These are phyloP conservation scores for Serripes groenlandicus DNA, from an alignment of 2,888 invertebrate species.

Conservation along the genomic window DNA sequence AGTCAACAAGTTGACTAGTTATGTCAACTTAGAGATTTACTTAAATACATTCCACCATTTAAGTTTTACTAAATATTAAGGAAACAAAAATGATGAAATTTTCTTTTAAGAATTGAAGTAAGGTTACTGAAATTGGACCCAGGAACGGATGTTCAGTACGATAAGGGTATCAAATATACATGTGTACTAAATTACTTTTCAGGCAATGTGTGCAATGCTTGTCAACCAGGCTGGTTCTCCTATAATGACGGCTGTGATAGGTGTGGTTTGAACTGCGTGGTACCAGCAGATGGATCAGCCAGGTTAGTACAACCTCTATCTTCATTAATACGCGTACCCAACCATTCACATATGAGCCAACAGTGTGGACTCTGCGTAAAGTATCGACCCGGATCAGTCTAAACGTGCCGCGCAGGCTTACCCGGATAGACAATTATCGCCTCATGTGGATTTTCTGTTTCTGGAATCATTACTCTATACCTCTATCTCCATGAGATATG, in stretches of 20 bases:
- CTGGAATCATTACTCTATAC: too few relatives aligned
- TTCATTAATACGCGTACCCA: too few relatives aligned
- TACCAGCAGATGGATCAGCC: conserved; percentile 20
- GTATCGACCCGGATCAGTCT: too few relatives aligned
- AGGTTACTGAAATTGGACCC: not conserved
- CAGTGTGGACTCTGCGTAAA: too few relatives aligned
- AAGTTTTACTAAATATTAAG: not conserved
- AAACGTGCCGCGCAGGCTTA: too few relatives aligned
- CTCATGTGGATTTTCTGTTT: too few relatives aligned
- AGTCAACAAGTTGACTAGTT: too few relatives aligned
- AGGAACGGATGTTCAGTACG: not conserved
- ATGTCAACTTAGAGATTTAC: not conserved
- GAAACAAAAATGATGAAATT: not conserved
- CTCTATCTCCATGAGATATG: too few relatives aligned
- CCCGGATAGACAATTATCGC: too few relatives aligned
- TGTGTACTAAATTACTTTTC: not conserved
- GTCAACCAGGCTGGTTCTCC: conserved; percentile 34
- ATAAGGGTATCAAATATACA: not conserved
- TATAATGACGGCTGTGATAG: conserved; percentile 41
- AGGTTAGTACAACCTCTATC: too few relatives aligned
- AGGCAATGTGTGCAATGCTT: conserved; percentile 30
- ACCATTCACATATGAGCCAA: too few relatives aligned
- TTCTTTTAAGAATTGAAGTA: not conserved
- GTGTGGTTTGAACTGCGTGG: conserved; percentile 44
- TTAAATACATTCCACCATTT: not conserved